These are phyloP conservation scores for Rhynchomys soricoides DNA, from an alignment of 2,113 vertebrate genomes.

Conservation along the genomic window DNA sequence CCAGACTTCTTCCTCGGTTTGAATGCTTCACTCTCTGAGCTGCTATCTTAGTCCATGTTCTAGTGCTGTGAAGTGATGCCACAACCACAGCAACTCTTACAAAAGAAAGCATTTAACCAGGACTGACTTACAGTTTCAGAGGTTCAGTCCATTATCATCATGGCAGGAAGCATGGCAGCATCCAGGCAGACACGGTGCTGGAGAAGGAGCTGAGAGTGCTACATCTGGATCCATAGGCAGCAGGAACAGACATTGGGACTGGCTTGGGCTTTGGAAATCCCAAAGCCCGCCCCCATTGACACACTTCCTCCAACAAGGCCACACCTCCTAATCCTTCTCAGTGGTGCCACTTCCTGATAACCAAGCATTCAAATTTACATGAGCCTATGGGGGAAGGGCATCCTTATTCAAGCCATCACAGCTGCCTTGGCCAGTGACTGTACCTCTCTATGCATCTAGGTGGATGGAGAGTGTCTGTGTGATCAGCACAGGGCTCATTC, in stretches of 20 bases:
- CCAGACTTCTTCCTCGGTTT: not conserved
- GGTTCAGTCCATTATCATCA: not conserved
- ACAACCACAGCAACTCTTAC: not conserved
- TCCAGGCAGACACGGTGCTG: not conserved
- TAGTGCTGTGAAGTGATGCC: no score
- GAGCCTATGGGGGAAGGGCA: not conserved
- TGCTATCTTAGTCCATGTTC: not conserved
- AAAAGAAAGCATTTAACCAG: not conserved
- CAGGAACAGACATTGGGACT: not conserved
- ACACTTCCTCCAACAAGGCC: not conserved
- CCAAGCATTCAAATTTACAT: not conserved
- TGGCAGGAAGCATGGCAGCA: fast-evolving
- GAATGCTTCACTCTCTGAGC: not conserved
- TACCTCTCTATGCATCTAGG: not conserved
- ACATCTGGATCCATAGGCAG: not conserved
- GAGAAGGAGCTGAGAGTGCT: not conserved
- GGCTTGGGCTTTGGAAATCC: not conserved
- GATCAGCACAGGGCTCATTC: not conserved
- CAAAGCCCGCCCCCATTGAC: not conserved
- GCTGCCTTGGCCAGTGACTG: not conserved
- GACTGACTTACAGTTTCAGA: not conserved
- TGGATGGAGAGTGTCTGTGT: fast-evolving
- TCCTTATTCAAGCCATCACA: not conserved
- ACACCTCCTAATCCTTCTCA: not conserved
- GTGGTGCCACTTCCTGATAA: not conserved